phyloP scores from a whole-genome alignment of 1,140 invertebrate genomes.

The Zaprionus lachaisei region DNA sequence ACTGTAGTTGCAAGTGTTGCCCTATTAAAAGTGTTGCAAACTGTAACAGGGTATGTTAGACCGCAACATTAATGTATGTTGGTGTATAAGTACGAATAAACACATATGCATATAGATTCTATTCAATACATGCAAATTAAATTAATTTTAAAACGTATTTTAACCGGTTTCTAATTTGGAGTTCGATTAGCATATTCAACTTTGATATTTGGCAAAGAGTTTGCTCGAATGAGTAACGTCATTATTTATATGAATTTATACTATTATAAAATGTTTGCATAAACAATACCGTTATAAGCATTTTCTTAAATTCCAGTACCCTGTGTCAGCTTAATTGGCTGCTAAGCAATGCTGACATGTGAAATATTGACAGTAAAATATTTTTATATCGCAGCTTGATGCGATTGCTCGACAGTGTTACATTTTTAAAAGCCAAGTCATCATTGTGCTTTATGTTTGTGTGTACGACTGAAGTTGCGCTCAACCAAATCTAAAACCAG shows the following conservation, averaged over 20 bases:
- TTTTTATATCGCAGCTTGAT: background rate
- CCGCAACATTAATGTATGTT: background rate
- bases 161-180: slow-evolving; percentile 48
- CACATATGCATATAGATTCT: background rate
- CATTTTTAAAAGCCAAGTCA: background rate
- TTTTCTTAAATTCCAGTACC: background rate
- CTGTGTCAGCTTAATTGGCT: background rate
- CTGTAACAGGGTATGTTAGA: slow-evolving; percentile 21
- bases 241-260: slow-evolving; percentile 14
- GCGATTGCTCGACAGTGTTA: background rate
- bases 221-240: slow-evolving; percentile 30
- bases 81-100: background rate
- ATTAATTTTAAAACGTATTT: slow-evolving; percentile 54
- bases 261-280: background rate
- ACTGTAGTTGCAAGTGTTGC: slow-evolving; percentile 7
- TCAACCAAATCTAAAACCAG: slow-evolving; percentile 9
- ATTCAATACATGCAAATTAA: slow-evolving; percentile 42
- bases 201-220: slow-evolving; percentile 71
- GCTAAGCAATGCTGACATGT: background rate
- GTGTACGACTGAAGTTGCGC: slow-evolving; percentile 17
- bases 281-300: background rate
- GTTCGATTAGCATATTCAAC: slow-evolving; percentile 63
- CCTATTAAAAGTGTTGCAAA: background rate
- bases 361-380: background rate
- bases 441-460: background rate